Base-by-base conservation (phyloP, 64 coral and sea anemone genomes). In the Astreopora myriophthalma region DNA sequence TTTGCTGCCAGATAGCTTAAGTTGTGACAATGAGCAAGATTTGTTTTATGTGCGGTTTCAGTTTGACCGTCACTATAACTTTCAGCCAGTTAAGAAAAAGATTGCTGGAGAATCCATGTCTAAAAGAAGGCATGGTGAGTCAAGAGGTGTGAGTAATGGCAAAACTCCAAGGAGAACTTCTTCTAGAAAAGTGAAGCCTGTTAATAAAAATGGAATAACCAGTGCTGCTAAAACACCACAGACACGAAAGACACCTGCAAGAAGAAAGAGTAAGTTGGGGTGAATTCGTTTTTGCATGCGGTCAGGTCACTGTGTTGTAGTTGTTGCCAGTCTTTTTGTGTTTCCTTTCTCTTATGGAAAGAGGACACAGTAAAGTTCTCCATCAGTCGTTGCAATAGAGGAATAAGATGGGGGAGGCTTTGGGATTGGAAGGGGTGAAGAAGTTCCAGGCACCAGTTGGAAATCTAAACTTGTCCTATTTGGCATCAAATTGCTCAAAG, bases 21-120 rank as follows among this genome's bases (percentile, higher is more conserved):
- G 28, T 27, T 48, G 17, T 31, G 31, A 34, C n/a, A 10, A 0
- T 22, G 34, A 37, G 35, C 46, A 86, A 11, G 71, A 65, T 34
- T 60, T 79, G 20, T 92, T 76, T 86, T 86, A 75, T 42, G 52
- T 92, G n/a, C 69, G 77, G 24, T 92, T 75, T 24, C 73, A 35
- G 13, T 92, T 92, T 86, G 90, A 92, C 73, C 1, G 25, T 40
- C 3, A 92, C 22, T 71, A 77, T 25, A 66, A 76, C 36, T 52
- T 92, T 75, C 28, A 92, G 27, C 25, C 69, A 26, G 90, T 84
- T 5, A 75, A 39, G 7, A 89, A 76, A 62, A 89, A 51, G 38
- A 42, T 68, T 66, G n/a, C 60, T 7, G 3, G 31, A 11, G 40
- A 87, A 25, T 74, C 70, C 4, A 11, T 8, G n/a, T 87, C 67